Evolutionary conservation across 2,797 vertebrate genomes (phyloP).

Genomic region (Carapus acus): DNA sequence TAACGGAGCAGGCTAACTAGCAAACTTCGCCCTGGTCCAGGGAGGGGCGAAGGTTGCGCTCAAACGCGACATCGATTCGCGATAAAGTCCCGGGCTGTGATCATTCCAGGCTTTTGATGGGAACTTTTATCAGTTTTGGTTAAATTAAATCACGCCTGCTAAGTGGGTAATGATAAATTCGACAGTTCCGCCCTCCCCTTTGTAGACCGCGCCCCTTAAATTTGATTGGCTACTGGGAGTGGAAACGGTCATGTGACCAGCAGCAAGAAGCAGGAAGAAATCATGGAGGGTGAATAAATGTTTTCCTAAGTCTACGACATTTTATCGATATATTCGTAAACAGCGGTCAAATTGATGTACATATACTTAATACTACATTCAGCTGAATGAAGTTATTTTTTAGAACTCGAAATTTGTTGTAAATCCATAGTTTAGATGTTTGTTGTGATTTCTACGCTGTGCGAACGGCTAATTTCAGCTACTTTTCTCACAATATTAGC

Average conservation of each 20-base stretch:
- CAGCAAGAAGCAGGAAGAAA: constrained; percentile 33
- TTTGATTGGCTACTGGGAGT: constrained; percentile 41
- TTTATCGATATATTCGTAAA: too few relatives aligned
- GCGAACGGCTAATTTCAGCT: too few relatives aligned
- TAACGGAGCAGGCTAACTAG: constrained; percentile 24
- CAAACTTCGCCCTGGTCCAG: constrained; percentile 1
- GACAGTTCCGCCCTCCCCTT: constrained; percentile 12
- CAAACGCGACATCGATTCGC: too few relatives aligned
- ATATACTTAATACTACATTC: too few relatives aligned
- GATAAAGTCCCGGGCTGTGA: too few relatives aligned
- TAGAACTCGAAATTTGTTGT: too few relatives aligned
- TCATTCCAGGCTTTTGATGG: not conserved
- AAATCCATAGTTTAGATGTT: too few relatives aligned
- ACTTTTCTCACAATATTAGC: too few relatives aligned
- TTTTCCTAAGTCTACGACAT: not conserved
- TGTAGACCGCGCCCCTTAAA: not conserved
- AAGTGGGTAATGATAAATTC: constrained; percentile 24
- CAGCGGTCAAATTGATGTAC: too few relatives aligned
- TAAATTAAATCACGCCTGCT: not conserved
- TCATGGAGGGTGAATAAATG: constrained; percentile 37
- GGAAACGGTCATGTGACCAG: constrained; percentile 44
- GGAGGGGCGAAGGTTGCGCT: too few relatives aligned
- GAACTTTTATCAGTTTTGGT: rapidly evolving
- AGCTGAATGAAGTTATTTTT: too few relatives aligned
- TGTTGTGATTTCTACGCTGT: too few relatives aligned